Conservation (phyloP, 2,888 invertebrate species). For the Monochamus alternatus region DNA sequence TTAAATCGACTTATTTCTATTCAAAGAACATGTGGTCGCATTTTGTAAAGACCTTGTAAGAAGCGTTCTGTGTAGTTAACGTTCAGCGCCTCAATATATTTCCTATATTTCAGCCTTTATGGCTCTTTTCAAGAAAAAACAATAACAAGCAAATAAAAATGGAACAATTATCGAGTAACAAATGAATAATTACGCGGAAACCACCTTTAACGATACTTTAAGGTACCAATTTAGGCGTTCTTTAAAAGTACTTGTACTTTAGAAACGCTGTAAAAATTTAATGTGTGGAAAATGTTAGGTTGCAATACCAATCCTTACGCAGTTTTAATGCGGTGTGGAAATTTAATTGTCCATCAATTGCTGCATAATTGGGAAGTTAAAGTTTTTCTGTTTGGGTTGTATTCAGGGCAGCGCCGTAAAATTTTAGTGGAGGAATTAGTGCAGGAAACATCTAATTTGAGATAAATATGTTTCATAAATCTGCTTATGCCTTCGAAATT, state of each 20-base stretch:
- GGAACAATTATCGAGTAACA: constrained; percentile 35
- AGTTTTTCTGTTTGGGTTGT: neutral
- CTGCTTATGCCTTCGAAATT: no score
- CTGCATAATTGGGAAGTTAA: constrained; percentile 23
- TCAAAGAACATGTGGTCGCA: no score
- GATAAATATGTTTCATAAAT: no score
- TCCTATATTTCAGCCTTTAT: no score
- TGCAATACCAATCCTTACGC: constrained; percentile 36
- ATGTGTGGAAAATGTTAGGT: constrained; percentile 40
- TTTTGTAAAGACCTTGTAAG: no score
- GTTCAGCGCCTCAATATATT: no score
- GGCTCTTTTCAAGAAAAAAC: no score
- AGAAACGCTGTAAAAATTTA: constrained; percentile 42
- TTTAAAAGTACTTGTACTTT: constrained; percentile 1
- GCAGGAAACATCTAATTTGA: neutral
- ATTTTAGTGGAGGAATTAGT: neutral
- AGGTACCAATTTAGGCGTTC: constrained; percentile 32
- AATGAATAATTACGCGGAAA: constrained; percentile 41
- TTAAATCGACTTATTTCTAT: no score
- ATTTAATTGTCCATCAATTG: constrained; percentile 43
- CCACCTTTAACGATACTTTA: constrained; percentile 37
- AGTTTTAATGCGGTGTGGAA: constrained; percentile 34
- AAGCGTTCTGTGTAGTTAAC: no score
- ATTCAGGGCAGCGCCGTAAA: neutral
- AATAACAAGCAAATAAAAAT: neutral